Conservation (phyloP, 2,888 invertebrate species). For the Xestia ashworthii region DNA sequence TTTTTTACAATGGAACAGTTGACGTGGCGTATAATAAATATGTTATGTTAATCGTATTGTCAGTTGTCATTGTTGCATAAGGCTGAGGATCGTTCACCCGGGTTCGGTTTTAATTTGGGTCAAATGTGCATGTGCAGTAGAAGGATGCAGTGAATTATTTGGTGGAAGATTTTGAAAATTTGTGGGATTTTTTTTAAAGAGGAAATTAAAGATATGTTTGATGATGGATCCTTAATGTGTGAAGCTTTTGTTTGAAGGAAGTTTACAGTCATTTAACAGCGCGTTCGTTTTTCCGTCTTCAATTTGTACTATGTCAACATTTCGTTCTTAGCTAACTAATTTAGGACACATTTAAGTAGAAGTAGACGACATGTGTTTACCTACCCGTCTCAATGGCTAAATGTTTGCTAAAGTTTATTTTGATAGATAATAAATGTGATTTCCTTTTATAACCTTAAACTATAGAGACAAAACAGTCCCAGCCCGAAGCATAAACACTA, state of each 20-base stretch:
- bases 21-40: slow-evolving; percentile 76
- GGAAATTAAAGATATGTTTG: not conserved
- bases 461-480: not conserved
- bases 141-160: not conserved
- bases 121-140: slow-evolving; percentile 36
- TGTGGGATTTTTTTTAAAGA: not conserved
- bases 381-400: not conserved
- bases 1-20: slow-evolving; percentile 79
- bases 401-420: not conserved
- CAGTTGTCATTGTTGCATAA: slow-evolving; percentile 82
- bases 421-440: not conserved
- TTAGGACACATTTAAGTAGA: not conserved
- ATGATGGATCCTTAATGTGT: not conserved
- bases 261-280: not conserved
- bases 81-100: slow-evolving; percentile 60
- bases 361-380: not conserved
- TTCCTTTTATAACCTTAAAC: not conserved
- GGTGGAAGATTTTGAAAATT: not conserved
- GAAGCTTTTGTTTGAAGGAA: not conserved
- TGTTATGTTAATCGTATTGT: slow-evolving; percentile 83
- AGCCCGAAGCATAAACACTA: slow-evolving; percentile 6
- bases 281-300: not conserved
- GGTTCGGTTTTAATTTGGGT: slow-evolving; percentile 62
- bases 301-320: not conserved
- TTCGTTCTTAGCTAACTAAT: not conserved